These are phyloP conservation scores for Nematopogon swammerdamellus DNA, from an alignment of 2,888 invertebrate genomes.

Conservation along the genomic window DNA sequence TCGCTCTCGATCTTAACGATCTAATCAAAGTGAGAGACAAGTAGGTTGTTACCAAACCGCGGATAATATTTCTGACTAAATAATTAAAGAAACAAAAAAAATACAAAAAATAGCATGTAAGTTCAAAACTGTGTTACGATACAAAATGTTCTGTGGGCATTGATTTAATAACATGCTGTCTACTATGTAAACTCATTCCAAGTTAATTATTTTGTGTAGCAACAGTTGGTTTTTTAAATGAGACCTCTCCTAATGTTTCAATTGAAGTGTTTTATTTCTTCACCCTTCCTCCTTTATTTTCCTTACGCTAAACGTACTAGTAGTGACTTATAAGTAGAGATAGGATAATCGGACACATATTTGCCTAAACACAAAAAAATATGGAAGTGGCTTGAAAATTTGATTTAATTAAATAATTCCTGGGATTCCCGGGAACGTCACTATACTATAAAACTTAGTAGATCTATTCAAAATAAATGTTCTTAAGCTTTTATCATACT, in stretches of 20 bases:
- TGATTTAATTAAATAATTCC: no score
- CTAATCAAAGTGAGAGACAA: slow-evolving; percentile 54
- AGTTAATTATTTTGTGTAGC: not conserved
- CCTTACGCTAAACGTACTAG: no score
- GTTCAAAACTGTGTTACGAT: not conserved
- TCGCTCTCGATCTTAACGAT: slow-evolving; percentile 52
- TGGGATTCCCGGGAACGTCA: no score
- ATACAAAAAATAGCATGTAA: not conserved
- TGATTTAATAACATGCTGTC: not conserved
- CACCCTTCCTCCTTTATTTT: no score
- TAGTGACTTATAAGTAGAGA: no score
- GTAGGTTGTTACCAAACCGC: slow-evolving; percentile 22
- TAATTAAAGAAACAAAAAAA: not conserved
- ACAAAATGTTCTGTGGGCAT: not conserved
- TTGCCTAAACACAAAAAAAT: no score
- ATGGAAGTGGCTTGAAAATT: no score
- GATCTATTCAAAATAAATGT: no score
- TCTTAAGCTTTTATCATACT: no score
- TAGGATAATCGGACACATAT: no score
- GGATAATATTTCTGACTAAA: not conserved
- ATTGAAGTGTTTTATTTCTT: slow-evolving; percentile 7
- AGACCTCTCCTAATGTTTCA: slow-evolving; percentile 4
- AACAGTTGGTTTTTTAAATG: slow-evolving; percentile 1
- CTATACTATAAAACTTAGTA: no score
- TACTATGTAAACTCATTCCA: not conserved